phyloP scores from a whole-genome alignment of 2,888 invertebrate species.

The Spicauda simplicius region DNA sequence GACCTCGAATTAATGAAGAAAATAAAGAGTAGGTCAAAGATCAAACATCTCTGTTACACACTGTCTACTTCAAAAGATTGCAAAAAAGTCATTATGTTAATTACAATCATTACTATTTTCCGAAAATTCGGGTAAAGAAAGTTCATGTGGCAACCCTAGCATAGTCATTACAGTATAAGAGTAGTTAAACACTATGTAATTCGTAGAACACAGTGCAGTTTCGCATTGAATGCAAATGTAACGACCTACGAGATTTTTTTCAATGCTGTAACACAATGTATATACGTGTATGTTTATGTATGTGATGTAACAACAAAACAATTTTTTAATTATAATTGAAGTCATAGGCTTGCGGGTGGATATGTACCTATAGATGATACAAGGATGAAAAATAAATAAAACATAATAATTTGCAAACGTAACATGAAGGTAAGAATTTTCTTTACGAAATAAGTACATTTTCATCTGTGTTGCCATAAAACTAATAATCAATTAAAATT shows the following conservation, averaged over 20 bases:
- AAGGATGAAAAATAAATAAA: no score
- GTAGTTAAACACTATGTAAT: conserved; percentile 40
- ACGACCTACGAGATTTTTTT: conserved; percentile 44
- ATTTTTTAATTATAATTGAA: conserved; percentile 28
- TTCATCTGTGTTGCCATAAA: no score
- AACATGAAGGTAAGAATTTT: no score
- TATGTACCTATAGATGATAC: no score
- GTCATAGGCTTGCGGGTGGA: no score
- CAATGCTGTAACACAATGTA: conserved; percentile 17
- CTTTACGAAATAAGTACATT: no score
- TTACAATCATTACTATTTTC: background rate
- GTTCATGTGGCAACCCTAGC: conserved; percentile 39
- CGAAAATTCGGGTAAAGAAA: background rate
- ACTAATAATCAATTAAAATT: no score
- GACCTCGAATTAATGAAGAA: conserved; percentile 40
- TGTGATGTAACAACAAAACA: conserved; percentile 27
- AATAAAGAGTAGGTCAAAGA: background rate
- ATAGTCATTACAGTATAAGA: conserved; percentile 43
- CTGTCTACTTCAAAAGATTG: background rate
- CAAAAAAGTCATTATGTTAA: background rate
- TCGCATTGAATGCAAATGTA: conserved; percentile 49
- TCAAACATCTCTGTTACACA: background rate
- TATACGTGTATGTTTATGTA: conserved; percentile 1
- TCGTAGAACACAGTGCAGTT: conserved; percentile 38
- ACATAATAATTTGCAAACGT: no score